Conservation (phyloP, 30 jellyfish, hydroid and myxozoan species). For the Turritopsis rubra region DNA sequence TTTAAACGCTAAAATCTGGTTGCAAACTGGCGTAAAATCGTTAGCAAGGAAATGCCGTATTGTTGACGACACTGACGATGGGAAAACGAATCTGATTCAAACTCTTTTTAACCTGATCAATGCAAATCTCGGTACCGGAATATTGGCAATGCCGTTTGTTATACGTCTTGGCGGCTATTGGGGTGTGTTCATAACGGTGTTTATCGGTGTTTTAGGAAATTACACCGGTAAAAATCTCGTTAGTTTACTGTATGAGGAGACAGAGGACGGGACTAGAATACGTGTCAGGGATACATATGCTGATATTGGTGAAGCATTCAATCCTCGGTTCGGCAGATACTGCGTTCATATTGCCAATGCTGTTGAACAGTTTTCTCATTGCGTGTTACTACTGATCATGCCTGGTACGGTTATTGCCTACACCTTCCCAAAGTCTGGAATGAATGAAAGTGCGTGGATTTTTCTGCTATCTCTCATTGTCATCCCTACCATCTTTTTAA, state of each 20-base stretch:
- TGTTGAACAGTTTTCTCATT: conserved; percentile 89
- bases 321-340: conserved; percentile 68
- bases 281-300: conserved; percentile 92
- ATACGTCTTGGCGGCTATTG: conserved; percentile 85
- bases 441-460: conserved; percentile 88
- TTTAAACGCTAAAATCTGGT: conserved; percentile 69
- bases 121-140: conserved; percentile 93
- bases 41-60: conserved; percentile 83
- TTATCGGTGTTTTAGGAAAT: conserved; percentile 76
- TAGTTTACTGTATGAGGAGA: conserved; percentile 69
- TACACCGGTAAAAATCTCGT: conserved; percentile 76
- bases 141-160: conserved; percentile 85
- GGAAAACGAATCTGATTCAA: conserved; percentile 69
- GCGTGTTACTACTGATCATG: conserved; percentile 80
- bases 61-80: conserved; percentile 85
- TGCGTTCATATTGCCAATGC: conserved; percentile 70
- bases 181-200: conserved; percentile 63
- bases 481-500: conserved; percentile 72
- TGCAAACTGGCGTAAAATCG: conserved; percentile 84
- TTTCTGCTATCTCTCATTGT: conserved; percentile 61
- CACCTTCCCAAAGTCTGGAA: conserved; percentile 69
- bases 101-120: conserved; percentile 73
- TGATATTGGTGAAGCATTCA: conserved; percentile 87
- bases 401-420: conserved; percentile 94
- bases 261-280: conserved; percentile 84